Conservation (phyloP, 2,888 invertebrate species). For the Anarsia innoxiella region DNA sequence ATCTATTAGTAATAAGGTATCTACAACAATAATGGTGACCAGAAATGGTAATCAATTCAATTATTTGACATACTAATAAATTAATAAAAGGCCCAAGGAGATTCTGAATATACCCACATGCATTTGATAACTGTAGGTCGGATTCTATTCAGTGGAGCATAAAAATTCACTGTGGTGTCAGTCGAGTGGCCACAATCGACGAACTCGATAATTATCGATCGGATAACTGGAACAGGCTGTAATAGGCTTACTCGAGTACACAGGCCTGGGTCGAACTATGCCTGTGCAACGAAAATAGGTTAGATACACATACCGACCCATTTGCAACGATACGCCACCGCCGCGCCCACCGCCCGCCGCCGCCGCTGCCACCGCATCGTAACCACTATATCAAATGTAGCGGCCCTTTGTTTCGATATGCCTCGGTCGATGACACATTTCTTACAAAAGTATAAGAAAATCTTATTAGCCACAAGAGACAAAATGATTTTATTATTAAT, state of each 20-base stretch:
- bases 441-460: no score
- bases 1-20: no score
- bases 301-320: slow-evolving; percentile 44
- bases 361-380: no score
- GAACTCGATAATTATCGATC: slow-evolving; percentile 37
- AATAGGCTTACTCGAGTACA: slow-evolving; percentile 38
- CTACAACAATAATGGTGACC: no score
- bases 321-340: slow-evolving; percentile 28
- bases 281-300: slow-evolving; percentile 60
- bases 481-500: no score
- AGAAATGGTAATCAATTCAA: no score
- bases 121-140: slow-evolving; percentile 4
- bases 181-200: slow-evolving; percentile 19
- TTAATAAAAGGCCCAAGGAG: no score
- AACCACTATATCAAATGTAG: slow-evolving; percentile 24
- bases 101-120: slow-evolving; percentile 4
- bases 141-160: slow-evolving; percentile 10
- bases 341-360: no score
- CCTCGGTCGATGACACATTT: slow-evolving; percentile 17
- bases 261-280: slow-evolving; percentile 40
- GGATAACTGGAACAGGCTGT: slow-evolving; percentile 36
- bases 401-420: slow-evolving; percentile 33
- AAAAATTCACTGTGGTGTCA: slow-evolving; percentile 11
- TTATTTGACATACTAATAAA: no score
- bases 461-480: no score